A percentile compares a stretch with the other conserved stretches of the same genome.
These are phyloP conservation scores for Amia ocellicauda DNA, from an alignment of 2,113 vertebrate genomes.

Conservation along the genomic window DNA sequence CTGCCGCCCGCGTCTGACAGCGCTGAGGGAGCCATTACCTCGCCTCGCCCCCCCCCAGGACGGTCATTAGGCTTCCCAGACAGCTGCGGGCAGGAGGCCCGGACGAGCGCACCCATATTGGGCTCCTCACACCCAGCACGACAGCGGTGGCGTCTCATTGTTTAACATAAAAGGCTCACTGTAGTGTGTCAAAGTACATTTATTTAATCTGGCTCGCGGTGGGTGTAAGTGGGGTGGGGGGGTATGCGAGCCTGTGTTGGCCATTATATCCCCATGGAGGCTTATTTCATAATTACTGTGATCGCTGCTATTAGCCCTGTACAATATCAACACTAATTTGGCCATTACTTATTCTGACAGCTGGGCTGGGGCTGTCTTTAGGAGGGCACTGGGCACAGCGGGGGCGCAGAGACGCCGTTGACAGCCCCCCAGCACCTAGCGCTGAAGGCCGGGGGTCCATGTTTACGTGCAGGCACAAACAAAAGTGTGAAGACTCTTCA, in stretches of 20 bases:
- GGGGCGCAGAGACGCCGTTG: slow-evolving; percentile 49
- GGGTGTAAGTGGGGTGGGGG: slow-evolving; percentile 41
- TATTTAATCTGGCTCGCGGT: slow-evolving; percentile 53
- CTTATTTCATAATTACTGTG: slow-evolving; percentile 68
- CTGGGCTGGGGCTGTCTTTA: slow-evolving; percentile 64
- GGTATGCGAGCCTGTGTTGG: slow-evolving; percentile 63
- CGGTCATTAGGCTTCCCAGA: slow-evolving; percentile 67
- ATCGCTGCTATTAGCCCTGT: slow-evolving; percentile 70
- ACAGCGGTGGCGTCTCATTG: slow-evolving; percentile 72
- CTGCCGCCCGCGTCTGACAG: slow-evolving; percentile 73
- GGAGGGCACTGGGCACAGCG: slow-evolving; percentile 62
- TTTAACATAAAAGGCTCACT: slow-evolving; percentile 81
- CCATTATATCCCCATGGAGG: slow-evolving; percentile 51
- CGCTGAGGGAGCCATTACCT: slow-evolving; percentile 35
- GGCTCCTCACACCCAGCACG: slow-evolving; percentile 65
- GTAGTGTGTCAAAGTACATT: slow-evolving; percentile 76
- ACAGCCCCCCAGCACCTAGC: neutral
- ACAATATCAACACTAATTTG: slow-evolving; percentile 79
- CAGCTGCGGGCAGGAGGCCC: slow-evolving; percentile 49
- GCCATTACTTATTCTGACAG: slow-evolving; percentile 66
- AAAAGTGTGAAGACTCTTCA: too few relatives aligned
- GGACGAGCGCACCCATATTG: slow-evolving; percentile 68
- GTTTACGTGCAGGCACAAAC: neutral
- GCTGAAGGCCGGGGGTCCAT: neutral
- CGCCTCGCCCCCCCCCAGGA: slow-evolving; percentile 55